A percentile compares a stretch with the other conserved stretches of the same genome.
Evolutionary conservation across 2,797 vertebrate genomes (phyloP).

Genomic region (Podarcis siculus): DNA sequence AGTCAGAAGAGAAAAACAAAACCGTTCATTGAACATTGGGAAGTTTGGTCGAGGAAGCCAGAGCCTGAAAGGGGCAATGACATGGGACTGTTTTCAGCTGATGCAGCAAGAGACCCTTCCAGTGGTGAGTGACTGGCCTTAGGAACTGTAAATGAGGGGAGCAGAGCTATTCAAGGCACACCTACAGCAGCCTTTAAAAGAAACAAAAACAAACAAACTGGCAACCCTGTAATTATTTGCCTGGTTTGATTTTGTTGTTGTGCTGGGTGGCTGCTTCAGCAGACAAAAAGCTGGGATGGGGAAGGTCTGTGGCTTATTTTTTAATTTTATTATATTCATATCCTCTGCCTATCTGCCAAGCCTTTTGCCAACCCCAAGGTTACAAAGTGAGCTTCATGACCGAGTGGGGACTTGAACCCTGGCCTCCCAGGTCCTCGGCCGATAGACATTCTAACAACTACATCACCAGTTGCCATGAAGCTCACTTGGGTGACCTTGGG

Average conservation of each 20-base stretch:
- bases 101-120: neutral
- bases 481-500: neutral
- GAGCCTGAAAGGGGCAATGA: neutral
- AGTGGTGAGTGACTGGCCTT: neutral
- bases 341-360: no score
- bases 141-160: neutral
- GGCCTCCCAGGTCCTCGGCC: no score
- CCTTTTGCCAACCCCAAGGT: no score
- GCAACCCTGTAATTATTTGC: neutral
- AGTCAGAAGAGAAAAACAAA: neutral
- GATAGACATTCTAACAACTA: no score
- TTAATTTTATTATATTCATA: no score
- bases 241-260: neutral
- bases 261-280: neutral
- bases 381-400: no score
- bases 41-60: neutral
- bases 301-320: no score
- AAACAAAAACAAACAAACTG: no score
- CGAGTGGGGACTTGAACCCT: no score
- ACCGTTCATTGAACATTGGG: accelerated
- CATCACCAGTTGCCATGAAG: no score
- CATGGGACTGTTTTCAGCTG: neutral
- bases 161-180: neutral
- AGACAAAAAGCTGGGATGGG: no score
- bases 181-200: neutral